These are phyloP conservation scores for Chanos chanos DNA, from an alignment of 2,797 vertebrate genomes.

Conservation along the genomic window DNA sequence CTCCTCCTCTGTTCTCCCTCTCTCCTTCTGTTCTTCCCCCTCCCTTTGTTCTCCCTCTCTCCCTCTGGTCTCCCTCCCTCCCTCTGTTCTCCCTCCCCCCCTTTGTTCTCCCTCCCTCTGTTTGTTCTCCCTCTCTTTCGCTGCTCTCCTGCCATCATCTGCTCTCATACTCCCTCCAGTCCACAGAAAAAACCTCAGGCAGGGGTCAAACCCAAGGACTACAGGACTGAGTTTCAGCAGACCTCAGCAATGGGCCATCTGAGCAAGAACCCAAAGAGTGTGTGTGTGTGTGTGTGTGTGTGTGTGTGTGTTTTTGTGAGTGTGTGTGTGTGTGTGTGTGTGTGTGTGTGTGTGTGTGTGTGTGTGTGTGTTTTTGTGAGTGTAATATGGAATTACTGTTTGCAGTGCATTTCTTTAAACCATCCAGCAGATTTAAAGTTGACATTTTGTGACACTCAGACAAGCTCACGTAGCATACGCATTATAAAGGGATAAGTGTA, in stretches of 20 bases:
- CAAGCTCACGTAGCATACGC: too few species aligned
- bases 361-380: conserved; percentile 9
- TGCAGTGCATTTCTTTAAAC: too few species aligned
- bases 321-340: conserved; percentile 23
- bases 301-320: conserved; percentile 26
- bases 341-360: conserved; percentile 17
- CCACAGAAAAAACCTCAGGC: conserved; percentile 26
- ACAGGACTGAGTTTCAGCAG: conserved; percentile 66
- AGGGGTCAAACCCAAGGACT: conserved; percentile 72
- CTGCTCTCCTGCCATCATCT: background rate
- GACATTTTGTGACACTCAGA: too few species aligned
- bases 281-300: conserved; percentile 26
- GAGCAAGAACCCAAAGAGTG: too few species aligned
- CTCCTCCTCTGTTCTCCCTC: background rate
- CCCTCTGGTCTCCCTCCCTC: conserved; percentile 43
- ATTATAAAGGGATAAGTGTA: too few species aligned
- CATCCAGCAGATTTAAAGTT: too few species aligned
- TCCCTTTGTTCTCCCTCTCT: conserved; percentile 68
- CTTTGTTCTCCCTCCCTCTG: background rate
- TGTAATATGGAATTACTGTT: too few species aligned
- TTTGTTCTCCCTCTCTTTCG: conserved; percentile 7
- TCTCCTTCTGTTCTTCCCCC: too few species aligned
- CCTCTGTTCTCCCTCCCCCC: background rate
- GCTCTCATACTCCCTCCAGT: conserved; percentile 25
- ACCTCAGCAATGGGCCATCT: conserved; percentile 65